A percentile compares a stretch with the other conserved stretches of the same genome.
phyloP scores from a whole-genome alignment of 2,113 vertebrate genomes.

The Nestor notabilis region DNA sequence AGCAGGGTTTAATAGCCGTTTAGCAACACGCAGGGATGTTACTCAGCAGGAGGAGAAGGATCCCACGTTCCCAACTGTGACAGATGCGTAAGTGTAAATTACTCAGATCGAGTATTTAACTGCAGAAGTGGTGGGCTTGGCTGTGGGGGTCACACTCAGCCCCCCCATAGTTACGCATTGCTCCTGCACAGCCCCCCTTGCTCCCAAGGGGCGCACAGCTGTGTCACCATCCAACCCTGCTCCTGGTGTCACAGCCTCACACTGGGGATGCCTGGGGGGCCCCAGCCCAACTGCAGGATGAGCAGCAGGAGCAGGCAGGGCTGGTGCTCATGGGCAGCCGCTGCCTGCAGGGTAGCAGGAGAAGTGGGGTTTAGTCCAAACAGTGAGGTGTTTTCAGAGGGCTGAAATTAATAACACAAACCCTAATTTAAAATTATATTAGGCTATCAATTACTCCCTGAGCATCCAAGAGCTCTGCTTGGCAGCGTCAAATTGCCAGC shows the following conservation, averaged over 20 bases:
- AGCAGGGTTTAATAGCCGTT: conserved; percentile 15
- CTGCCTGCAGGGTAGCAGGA: not conserved
- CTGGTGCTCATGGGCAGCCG: accelerated
- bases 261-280: accelerated
- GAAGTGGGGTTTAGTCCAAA: not conserved
- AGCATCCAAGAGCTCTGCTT: conserved; percentile 19
- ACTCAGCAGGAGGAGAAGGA: conserved; percentile 9
- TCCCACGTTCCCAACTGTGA: not conserved
- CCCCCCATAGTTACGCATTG: accelerated
- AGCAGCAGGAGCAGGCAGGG: not conserved
- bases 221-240: not conserved
- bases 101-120: accelerated
- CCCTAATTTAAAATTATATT: conserved; percentile 72
- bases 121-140: not conserved
- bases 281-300: accelerated
- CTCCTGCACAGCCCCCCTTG: not conserved
- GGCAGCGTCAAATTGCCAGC: conserved; percentile 65
- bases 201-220: not conserved
- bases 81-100: not conserved
- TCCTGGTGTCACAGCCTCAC: accelerated
- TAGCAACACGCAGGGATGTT: not conserved
- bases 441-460: conserved; percentile 63
- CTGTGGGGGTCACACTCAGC: not conserved
- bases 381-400: conserved; percentile 36
- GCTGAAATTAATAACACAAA: conserved; percentile 61